Conservation (phyloP, 2,888 invertebrate genomes). For the Synanthedon myopaeformis region DNA sequence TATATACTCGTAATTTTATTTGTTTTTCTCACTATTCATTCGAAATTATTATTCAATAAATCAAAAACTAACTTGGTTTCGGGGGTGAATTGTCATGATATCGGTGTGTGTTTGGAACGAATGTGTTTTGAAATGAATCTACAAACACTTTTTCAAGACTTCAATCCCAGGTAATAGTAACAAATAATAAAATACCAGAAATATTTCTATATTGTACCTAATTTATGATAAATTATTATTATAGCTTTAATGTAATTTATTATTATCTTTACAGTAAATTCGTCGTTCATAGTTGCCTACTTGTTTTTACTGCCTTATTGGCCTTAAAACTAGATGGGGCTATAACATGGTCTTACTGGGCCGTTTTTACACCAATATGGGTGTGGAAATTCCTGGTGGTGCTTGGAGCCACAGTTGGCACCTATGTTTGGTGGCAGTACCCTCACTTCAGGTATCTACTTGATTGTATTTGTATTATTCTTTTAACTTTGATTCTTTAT, state of each 20-base stretch:
- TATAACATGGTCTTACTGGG: slow-evolving; percentile 95
- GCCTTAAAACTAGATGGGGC: slow-evolving; percentile 90
- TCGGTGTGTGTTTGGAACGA: slow-evolving; percentile 23
- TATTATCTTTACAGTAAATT: slow-evolving; percentile 85
- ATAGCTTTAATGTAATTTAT: slow-evolving; percentile 9
- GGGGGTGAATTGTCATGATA: slow-evolving; percentile 28
- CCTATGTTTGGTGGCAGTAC: slow-evolving; percentile 95
- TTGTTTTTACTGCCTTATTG: slow-evolving; percentile 91
- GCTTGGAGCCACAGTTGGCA: slow-evolving; percentile 90
- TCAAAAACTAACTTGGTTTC: slow-evolving; percentile 6
- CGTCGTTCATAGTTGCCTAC: slow-evolving; percentile 92
- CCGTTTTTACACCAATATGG: slow-evolving; percentile 96
- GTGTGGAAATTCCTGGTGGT: slow-evolving; percentile 96
- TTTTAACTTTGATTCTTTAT: too few relatives aligned
- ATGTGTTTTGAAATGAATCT: slow-evolving; percentile 81
- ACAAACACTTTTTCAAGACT: slow-evolving; percentile 90
- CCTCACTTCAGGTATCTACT: slow-evolving; percentile 86
- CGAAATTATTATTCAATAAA: slow-evolving; percentile 1
- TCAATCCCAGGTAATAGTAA: slow-evolving; percentile 84
- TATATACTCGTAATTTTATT: too few relatives aligned
- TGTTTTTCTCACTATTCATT: slow-evolving; percentile 2
- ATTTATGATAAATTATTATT: slow-evolving; percentile 4
- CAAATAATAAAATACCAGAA: too few relatives aligned
- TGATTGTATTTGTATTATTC: too few relatives aligned
- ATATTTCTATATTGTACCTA: neutral